phyloP scores from a whole-genome alignment of 2,113 vertebrate genomes.

The Poecile atricapillus region DNA sequence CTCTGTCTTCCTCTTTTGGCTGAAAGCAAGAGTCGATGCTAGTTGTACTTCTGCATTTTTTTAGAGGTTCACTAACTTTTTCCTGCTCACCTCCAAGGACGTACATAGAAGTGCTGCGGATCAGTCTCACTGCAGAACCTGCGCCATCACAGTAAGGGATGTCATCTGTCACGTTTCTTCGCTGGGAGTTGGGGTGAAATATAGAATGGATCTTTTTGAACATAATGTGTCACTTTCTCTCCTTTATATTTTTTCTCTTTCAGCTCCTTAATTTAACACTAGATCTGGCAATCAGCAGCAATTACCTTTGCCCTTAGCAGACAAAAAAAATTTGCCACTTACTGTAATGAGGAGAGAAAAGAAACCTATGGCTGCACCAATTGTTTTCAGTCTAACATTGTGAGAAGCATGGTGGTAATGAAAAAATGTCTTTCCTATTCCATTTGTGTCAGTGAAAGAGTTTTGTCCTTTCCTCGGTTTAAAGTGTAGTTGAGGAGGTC shows the following conservation, averaged over 20 bases:
- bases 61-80: slow-evolving; percentile 73
- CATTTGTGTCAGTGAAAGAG: background rate
- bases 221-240: slow-evolving; percentile 73
- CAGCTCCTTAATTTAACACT: slow-evolving; percentile 12
- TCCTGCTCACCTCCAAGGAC: slow-evolving; percentile 78
- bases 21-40: slow-evolving; percentile 81
- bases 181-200: slow-evolving; percentile 78
- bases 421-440: background rate
- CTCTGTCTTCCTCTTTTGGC: slow-evolving; percentile 83
- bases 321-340: background rate
- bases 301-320: background rate
- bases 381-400: background rate
- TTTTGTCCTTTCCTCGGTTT: background rate
- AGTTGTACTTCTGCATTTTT: slow-evolving; percentile 84
- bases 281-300: background rate
- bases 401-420: background rate
- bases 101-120: slow-evolving; percentile 93
- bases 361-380: background rate
- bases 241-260: background rate
- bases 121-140: slow-evolving; percentile 79
- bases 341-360: background rate
- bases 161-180: slow-evolving; percentile 56
- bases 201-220: slow-evolving; percentile 81
- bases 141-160: slow-evolving; percentile 67
- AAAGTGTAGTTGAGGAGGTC: background rate